A percentile compares a stretch with the other conserved stretches of the same genome.
phyloP scores from a whole-genome alignment of 2,888 invertebrate genomes.

The Cheilosia pagana region DNA sequence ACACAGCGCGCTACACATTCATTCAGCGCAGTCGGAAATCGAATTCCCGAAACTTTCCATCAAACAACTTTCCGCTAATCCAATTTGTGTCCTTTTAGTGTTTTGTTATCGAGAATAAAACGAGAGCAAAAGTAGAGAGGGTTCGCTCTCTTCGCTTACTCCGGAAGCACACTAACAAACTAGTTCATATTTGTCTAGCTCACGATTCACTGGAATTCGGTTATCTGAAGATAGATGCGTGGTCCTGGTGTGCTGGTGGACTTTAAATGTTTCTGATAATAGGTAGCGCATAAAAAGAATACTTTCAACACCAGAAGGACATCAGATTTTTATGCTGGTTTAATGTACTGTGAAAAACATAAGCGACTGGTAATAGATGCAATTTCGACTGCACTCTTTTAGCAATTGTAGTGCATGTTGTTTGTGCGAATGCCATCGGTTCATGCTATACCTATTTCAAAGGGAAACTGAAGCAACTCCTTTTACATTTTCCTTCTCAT shows the following conservation, averaged over 20 bases:
- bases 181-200: slow-evolving; percentile 41
- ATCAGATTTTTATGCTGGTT: background rate
- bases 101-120: slow-evolving; percentile 73
- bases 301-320: background rate
- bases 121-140: slow-evolving; percentile 7
- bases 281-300: background rate
- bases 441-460: no score
- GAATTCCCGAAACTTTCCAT: slow-evolving; percentile 69
- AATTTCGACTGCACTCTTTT: no score
- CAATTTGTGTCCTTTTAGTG: slow-evolving; percentile 74
- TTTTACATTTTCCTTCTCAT: background rate
- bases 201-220: slow-evolving; percentile 25
- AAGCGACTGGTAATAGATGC: background rate
- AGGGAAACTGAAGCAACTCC: background rate
- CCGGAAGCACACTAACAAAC: slow-evolving; percentile 29
- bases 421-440: no score
- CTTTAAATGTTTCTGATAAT: slow-evolving; percentile 26
- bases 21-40: slow-evolving; percentile 62
- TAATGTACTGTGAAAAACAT: background rate
- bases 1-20: slow-evolving; percentile 19
- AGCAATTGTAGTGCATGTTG: no score
- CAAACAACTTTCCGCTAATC: slow-evolving; percentile 75
- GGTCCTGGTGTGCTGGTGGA: background rate
- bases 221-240: background rate
- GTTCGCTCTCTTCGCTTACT: background rate